Base-by-base conservation (phyloP, 2,113 vertebrate genomes). In the Microcebus griseorufus region DNA sequence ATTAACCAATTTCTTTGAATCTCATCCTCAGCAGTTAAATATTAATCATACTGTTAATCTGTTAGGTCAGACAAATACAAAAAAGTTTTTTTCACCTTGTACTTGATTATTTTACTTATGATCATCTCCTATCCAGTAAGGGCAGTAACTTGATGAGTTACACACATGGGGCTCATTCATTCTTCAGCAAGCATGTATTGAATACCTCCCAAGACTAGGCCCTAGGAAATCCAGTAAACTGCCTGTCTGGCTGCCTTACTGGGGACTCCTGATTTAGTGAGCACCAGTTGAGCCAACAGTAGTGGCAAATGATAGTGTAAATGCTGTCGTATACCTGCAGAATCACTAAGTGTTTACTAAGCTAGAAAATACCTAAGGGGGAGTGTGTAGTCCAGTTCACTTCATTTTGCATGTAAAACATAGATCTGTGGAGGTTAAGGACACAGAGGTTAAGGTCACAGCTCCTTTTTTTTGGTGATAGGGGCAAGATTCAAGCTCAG, bases 71-170 rank as follows among this genome's bases (percentile, higher is more conserved):
- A 25, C 64, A 75, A 83, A 92, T 78, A 64, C 72, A 78, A 7
- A 53, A 84, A 75, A 76, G 51, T 34, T 93, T 93, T 93, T 93
- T 72, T 60, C n/a, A 22, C 20, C 94, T 80, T 32, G 58, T 83
- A 14, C 69, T 81, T 75, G 20, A 58, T 88, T 89, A 29, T 76
- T 81, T 67, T 27, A 16, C 55, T 32, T 76, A 34, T 6, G 55
- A 53, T 92, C 58, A 13, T 64, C 60, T 86, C 70, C 37, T 48
- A 6, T n/a, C 70, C 60, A 65, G 55, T 3, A 39, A 75, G 53
- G 64, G n/a, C 34, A 23, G 9, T 48, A 53, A 48, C 29, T 70
- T 25, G 62, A 58, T 58, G 29, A 25, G 8, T 73, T 27, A 6
- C 14, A 39, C 23, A 8, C 27, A 9, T 17, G 23, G 5, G 10